Percentiles rank a stretch among this genome's conserved stretches.
These are phyloP conservation scores for Chinchilla lanigera DNA, from an alignment of 2,113 vertebrate genomes.

Conservation along the genomic window DNA sequence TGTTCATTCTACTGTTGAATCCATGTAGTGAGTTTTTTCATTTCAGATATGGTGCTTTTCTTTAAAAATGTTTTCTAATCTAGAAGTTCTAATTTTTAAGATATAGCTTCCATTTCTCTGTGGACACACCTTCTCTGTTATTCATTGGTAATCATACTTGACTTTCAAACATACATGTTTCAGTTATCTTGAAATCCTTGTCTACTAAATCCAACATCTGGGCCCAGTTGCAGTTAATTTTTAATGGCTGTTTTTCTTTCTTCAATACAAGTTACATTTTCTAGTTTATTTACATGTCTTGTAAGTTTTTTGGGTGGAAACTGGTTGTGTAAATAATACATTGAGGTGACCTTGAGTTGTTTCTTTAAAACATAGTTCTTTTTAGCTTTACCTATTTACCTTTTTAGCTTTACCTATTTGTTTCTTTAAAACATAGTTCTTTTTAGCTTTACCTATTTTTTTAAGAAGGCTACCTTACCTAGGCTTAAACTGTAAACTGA, in stretches of 20 bases:
- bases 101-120: background rate
- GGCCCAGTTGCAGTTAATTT: background rate
- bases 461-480: background rate
- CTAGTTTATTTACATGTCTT: background rate
- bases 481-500: background rate
- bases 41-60: constrained; percentile 36
- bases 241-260: background rate
- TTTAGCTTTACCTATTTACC: background rate
- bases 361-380: background rate
- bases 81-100: constrained; percentile 34
- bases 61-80: background rate
- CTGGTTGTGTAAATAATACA: background rate
- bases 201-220: background rate
- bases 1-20: constrained; percentile 2
- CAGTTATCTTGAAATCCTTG: constrained; percentile 20
- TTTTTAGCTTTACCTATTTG: background rate
- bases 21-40: background rate
- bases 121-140: background rate
- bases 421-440: background rate
- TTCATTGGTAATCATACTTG: constrained; percentile 17
- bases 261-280: background rate
- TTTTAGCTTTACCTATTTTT: background rate
- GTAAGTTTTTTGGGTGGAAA: background rate
- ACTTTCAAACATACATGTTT: background rate
- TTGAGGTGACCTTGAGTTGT: background rate